phyloP scores from a whole-genome alignment of 2,797 vertebrate genomes.

The Helostoma temminkii region DNA sequence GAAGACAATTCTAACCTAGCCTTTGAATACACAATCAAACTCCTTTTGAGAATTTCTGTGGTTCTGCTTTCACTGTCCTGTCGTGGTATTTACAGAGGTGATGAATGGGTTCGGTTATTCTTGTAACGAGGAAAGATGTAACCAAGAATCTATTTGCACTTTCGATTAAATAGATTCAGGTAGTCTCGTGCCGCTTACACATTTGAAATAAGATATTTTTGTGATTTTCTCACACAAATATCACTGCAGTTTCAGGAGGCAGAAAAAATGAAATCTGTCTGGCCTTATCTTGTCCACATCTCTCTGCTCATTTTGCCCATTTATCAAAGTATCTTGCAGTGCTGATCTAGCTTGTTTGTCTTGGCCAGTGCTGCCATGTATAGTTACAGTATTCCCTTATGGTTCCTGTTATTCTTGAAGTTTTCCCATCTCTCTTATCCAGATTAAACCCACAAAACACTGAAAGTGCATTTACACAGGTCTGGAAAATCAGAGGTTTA shows the following conservation, averaged over 20 bases:
- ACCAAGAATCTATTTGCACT: slow-evolving; percentile 16
- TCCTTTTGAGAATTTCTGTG: slow-evolving; percentile 46
- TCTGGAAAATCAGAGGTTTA: slow-evolving; percentile 48
- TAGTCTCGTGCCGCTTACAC: slow-evolving; percentile 13
- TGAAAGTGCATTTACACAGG: slow-evolving; percentile 43
- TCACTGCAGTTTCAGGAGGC: slow-evolving; percentile 25
- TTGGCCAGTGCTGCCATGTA: slow-evolving; percentile 62
- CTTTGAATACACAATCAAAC: slow-evolving; percentile 75
- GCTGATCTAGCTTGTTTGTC: slow-evolving; percentile 65
- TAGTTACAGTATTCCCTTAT: slow-evolving; percentile 70
- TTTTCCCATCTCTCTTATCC: slow-evolving; percentile 67
- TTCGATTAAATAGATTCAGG: slow-evolving; percentile 22
- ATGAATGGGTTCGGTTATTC: slow-evolving; percentile 38
- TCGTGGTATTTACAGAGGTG: slow-evolving; percentile 26
- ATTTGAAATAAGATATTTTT: slow-evolving; percentile 33
- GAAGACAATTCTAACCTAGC: slow-evolving; percentile 69
- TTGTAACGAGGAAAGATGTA: slow-evolving; percentile 12
- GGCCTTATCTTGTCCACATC: slow-evolving; percentile 61
- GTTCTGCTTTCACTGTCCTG: slow-evolving; percentile 37
- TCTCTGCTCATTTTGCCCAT: slow-evolving; percentile 59
- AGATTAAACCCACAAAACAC: slow-evolving; percentile 53
- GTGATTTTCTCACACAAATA: slow-evolving; percentile 22
- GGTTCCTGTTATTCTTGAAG: slow-evolving; percentile 76
- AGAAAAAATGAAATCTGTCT: slow-evolving; percentile 46
- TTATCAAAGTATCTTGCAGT: slow-evolving; percentile 51